Base-by-base conservation (phyloP, 1,140 invertebrate species). In the Palaemon carinicauda region DNA sequence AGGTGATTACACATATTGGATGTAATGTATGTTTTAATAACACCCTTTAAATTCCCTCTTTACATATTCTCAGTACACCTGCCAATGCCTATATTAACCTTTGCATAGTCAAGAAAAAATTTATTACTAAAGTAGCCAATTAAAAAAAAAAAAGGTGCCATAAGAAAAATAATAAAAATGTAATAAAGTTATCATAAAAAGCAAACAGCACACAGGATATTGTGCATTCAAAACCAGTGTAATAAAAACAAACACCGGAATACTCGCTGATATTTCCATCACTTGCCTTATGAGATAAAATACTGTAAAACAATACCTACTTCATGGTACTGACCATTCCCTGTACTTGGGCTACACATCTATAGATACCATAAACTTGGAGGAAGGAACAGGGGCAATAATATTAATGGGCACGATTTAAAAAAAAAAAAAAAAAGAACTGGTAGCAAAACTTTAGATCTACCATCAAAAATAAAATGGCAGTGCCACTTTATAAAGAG, bases 251-350 rank as follows among this genome's bases (percentile, higher is more conserved):
- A 77, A n/a, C n/a, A n/a, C n/a, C n/a, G n/a, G n/a, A n/a, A n/a
- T n/a, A n/a, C n/a, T n/a, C n/a, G n/a, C 15, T 52, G 60, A 71
- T 60, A 74, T 52, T 69, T 86, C 41, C 65, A 86, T 60, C 53
- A 86, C 84, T 86, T 86, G 84, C 84, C 84, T 86, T 78, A 21
- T 10, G 24, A 31, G 52, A 53, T 73, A 73, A 71, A 86, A 31
- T 52, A 29, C 51, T 60, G 56, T 51, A 52, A 80, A 73, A 52
- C 65, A 33, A 41, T 53, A 86, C 77, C 74, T 79, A 86, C 75
- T 73, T 33, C 50, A 80, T 53, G 31, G 41, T 51, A 69, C 24
- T 86, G 65, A 73, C 80, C 84, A 79, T 80, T 60, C 56, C 84
- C 77, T 86, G 84, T 33, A 56, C 29, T 85, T 41, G 73, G 78